phyloP scores from a whole-genome alignment of 2,113 vertebrate genomes.

The Kobus ellipsiprymnus region DNA sequence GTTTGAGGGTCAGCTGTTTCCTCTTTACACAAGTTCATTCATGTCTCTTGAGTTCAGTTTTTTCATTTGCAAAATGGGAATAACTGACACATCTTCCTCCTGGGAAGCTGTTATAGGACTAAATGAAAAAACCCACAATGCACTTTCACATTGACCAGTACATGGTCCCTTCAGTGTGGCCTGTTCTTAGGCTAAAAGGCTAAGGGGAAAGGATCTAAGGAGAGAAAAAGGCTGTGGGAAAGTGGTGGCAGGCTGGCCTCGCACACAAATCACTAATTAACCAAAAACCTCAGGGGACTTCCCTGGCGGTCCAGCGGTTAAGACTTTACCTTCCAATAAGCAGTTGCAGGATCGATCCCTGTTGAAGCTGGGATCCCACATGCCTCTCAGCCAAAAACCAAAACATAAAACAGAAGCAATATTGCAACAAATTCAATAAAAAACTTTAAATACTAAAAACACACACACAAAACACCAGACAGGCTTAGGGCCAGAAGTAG shows the following conservation, averaged over 20 bases:
- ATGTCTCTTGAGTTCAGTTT: not conserved
- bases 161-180: not conserved
- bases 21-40: not conserved
- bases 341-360: not conserved
- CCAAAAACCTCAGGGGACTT: not conserved
- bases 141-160: not conserved
- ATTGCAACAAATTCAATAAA: not conserved
- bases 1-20: not conserved
- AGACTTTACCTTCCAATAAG: not conserved
- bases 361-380: not conserved
- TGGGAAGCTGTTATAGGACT: accelerated
- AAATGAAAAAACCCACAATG: not conserved
- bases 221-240: not conserved
- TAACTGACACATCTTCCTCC: not conserved
- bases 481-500: not conserved
- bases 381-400: not conserved
- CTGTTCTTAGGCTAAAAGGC: not conserved
- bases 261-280: not conserved
- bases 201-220: not conserved
- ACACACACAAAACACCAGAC: not conserved
- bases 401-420: not conserved
- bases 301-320: not conserved
- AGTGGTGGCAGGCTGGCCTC: not conserved
- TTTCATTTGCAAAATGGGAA: not conserved
- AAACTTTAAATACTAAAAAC: not conserved